Conservation (phyloP, 2,113 vertebrate species). For the Sturnus vulgaris region DNA sequence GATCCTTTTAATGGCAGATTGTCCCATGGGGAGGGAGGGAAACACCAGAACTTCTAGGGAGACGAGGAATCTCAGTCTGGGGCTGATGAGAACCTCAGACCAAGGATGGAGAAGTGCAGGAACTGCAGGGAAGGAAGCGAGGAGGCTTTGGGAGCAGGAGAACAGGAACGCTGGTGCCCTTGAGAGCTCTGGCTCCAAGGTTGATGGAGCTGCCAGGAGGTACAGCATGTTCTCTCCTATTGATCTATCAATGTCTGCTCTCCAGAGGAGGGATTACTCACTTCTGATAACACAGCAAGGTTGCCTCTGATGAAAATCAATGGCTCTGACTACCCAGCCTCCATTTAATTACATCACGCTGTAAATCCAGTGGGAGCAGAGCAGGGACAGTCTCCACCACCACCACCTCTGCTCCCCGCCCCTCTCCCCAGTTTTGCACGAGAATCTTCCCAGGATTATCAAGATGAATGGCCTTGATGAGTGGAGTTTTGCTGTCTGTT, state of each 20-base stretch:
- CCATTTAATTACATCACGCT: constrained; percentile 51
- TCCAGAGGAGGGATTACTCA: constrained; percentile 63
- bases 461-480: background rate
- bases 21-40: background rate
- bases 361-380: background rate
- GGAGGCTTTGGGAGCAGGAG: background rate
- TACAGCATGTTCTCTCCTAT: constrained; percentile 61
- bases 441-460: background rate
- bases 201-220: constrained; percentile 59
- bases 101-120: background rate
- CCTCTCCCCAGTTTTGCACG: background rate
- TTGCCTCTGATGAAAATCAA: constrained; percentile 69
- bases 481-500: background rate
- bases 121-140: background rate
- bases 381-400: background rate
- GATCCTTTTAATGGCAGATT: background rate
- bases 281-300: constrained; percentile 68
- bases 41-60: background rate
- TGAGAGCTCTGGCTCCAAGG: constrained; percentile 35
- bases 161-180: background rate
- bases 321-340: constrained; percentile 24
- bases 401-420: background rate
- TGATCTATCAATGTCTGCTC: constrained; percentile 68
- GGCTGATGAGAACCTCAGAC: background rate
- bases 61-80: background rate